Conservation (phyloP, 2,888 invertebrate species). For the Eutolmus rufibarbis region DNA sequence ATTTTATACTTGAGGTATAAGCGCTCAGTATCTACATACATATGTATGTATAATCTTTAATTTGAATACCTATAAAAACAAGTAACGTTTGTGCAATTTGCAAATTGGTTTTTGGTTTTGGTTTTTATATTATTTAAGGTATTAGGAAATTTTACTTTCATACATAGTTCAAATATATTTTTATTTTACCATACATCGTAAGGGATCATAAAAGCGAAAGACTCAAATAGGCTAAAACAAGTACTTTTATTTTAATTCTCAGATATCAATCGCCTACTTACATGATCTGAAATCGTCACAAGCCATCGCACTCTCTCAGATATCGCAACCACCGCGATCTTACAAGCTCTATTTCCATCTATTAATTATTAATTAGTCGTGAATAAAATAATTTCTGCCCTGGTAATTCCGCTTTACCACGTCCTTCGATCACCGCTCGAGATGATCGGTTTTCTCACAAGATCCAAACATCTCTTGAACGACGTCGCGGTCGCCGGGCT, state of each 20-base stretch:
- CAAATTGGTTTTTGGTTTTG: too few species aligned
- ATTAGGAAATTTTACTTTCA: too few species aligned
- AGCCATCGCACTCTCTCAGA: not conserved
- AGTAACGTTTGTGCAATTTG: too few species aligned
- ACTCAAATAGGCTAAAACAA: not conserved
- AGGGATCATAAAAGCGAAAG: not conserved
- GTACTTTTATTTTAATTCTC: not conserved
- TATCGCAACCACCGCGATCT: not conserved
- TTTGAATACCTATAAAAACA: too few species aligned
- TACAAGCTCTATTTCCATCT: not conserved
- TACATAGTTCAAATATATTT: not conserved
- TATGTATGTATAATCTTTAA: too few species aligned
- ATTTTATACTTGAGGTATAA: too few species aligned
- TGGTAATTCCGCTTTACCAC: conserved; percentile 19
- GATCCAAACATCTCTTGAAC: not conserved
- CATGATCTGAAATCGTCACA: not conserved
- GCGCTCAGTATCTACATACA: too few species aligned
- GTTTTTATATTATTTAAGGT: too few species aligned
- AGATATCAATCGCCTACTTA: not conserved
- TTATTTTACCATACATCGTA: not conserved
- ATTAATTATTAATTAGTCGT: not conserved
- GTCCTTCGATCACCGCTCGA: not conserved
- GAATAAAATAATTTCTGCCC: not conserved
- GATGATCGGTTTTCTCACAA: not conserved
- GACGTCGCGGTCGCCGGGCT: not conserved